These are phyloP conservation scores for Gryllus bimaculatus DNA, from an alignment of 1,140 invertebrate genomes.

Conservation along the genomic window DNA sequence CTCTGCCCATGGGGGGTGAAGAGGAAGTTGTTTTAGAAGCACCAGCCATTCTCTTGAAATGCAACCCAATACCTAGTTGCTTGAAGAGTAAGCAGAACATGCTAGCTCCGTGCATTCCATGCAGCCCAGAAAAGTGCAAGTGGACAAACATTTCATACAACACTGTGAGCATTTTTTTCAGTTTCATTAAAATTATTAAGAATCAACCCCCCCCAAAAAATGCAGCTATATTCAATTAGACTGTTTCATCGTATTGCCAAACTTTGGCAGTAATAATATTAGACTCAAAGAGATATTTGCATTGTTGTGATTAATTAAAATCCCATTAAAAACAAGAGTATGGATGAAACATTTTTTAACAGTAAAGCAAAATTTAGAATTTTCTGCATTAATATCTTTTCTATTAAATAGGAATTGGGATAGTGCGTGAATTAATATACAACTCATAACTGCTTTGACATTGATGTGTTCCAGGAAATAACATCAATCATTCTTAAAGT, in stretches of 20 bases:
- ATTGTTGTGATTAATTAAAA: too few species aligned
- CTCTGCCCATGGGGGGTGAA: conserved; percentile 26
- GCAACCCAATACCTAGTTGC: conserved; percentile 14
- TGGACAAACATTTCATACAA: neutral
- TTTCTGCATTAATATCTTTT: too few species aligned
- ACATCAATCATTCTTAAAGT: neutral
- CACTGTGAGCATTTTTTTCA: neutral
- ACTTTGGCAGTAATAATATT: too few species aligned
- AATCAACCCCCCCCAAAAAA: too few species aligned
- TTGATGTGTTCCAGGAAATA: neutral
- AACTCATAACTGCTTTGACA: neutral
- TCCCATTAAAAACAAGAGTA: too few species aligned
- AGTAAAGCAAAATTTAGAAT: too few species aligned
- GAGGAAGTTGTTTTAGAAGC: conserved; percentile 27
- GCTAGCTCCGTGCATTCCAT: neutral
- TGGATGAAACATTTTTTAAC: too few species aligned
- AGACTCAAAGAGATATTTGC: too few species aligned
- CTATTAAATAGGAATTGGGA: too few species aligned
- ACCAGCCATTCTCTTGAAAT: conserved; percentile 32
- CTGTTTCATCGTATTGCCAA: too few species aligned
- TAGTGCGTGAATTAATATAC: neutral
- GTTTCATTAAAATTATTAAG: too few species aligned
- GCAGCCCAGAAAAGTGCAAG: neutral
- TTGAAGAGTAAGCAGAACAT: neutral
- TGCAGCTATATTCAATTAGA: too few species aligned